phyloP scores from a whole-genome alignment of 2,888 invertebrate species.

The Hypena proboscidalis region DNA sequence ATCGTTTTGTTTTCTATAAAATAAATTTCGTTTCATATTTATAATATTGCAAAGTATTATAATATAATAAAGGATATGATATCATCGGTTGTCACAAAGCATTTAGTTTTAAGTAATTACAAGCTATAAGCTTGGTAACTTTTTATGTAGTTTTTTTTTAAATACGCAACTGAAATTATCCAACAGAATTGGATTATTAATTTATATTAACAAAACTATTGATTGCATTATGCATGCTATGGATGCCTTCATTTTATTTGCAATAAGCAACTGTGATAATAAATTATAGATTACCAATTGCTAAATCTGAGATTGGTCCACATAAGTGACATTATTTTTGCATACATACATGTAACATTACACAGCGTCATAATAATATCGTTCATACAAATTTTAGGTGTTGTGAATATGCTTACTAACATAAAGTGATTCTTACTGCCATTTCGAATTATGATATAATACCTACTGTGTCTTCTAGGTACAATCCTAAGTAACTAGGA shows the following conservation, averaged over 20 bases:
- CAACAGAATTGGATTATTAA: conserved; percentile 25
- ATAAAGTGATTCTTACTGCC: conserved; percentile 76
- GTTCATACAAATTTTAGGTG: conserved; percentile 37
- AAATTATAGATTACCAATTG: conserved; percentile 60
- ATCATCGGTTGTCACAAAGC: conserved; percentile 62
- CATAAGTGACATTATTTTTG: conserved; percentile 28
- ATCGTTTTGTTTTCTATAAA: conserved; percentile 35
- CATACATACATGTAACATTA: conserved; percentile 16
- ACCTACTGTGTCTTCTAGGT: conserved; percentile 42
- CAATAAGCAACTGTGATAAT: conserved; percentile 80
- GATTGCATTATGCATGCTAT: conserved; percentile 16
- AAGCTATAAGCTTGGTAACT: conserved; percentile 53
- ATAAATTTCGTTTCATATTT: conserved; percentile 34
- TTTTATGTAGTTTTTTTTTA: conserved; percentile 16
- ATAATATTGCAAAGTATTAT: conserved; percentile 40
- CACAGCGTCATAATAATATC: conserved; percentile 21
- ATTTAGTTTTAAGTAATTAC: conserved; percentile 63
- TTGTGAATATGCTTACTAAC: conserved; percentile 56
- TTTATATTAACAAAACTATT: conserved; percentile 32
- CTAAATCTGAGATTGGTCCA: conserved; percentile 43
- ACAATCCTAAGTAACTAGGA: conserved; percentile 22
- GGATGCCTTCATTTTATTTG: conserved; percentile 54
- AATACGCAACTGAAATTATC: conserved; percentile 20
- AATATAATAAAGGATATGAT: conserved; percentile 38
- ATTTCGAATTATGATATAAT: conserved; percentile 55